Base-by-base conservation (phyloP, 2,113 vertebrate genomes). In the Hydrochoerus hydrochaeris region DNA sequence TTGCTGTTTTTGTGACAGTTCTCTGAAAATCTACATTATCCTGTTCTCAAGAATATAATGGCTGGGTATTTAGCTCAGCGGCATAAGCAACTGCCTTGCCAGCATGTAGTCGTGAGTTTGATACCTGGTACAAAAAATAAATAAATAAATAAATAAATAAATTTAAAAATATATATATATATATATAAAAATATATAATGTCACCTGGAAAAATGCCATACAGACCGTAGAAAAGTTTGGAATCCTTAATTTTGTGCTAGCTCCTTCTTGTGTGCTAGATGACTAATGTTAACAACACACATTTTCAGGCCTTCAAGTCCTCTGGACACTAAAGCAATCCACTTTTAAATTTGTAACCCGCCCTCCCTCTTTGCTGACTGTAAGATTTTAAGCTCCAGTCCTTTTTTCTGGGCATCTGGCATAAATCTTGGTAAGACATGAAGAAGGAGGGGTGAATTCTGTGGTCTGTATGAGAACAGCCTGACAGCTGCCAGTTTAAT, bases 321-420 rank as follows among this genome's bases (percentile, higher is more conserved):
- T 16, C 16, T 85, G 94, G 93, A 1, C 44, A 24, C 78, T 96
- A 91, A 95, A 97, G 96, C 85, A 80, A 96, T 86, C 54, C 4
- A 44, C 93, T 88, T 85, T 81, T 96, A 81, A 94, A 93, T 97
- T 7, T 38, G 77, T 91, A 96, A 96, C 97, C 73, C 28, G 80
- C 88, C 95, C 90, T 92, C 63, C 93, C 92, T 91, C 97, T 98
- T 16, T 97, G 94, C 97, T 95, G 93, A 98, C 91, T 91, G 63
- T 97, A 94, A 97, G 58, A 94, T 97, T 98, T 98, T 97, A 96
- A 98, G 98, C 97, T 95, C 93, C 97, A 95, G 90, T 60, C 94
- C 88, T 95, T 97, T 98, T 96, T 98, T 98, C 82, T n/a, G 93
- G 84, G 96, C 98, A 98, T 98, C 98, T 98, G 98, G 98, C 97